phyloP scores from a whole-genome alignment of 2,888 invertebrate species.

The Halictus quadricinctus region DNA sequence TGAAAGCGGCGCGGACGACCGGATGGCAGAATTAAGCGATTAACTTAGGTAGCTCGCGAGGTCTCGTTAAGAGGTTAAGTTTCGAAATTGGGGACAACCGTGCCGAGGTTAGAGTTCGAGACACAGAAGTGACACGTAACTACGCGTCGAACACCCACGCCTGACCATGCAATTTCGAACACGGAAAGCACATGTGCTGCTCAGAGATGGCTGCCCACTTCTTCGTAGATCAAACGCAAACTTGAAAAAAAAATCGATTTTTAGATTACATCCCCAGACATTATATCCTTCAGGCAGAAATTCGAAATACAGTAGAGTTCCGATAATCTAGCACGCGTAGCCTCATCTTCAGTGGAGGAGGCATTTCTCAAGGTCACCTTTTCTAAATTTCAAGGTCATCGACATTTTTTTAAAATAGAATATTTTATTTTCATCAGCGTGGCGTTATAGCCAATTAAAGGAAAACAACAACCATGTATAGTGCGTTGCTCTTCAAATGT shows the following conservation, averaged over 20 bases:
- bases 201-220: neutral
- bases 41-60: conserved; percentile 74
- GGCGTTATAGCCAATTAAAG: no score
- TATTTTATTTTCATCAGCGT: no score
- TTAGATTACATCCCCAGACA: neutral
- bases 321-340: no score
- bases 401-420: no score
- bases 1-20: conserved; percentile 76
- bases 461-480: no score
- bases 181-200: conserved; percentile 34
- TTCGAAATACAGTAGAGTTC: no score
- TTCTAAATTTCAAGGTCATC: no score
- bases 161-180: conserved; percentile 53
- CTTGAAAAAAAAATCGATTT: no score
- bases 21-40: conserved; percentile 77
- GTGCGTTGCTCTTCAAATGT: no score
- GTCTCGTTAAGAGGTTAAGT: conserved; percentile 75
- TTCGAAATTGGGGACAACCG: conserved; percentile 78
- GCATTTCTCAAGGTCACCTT: no score
- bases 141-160: conserved; percentile 57
- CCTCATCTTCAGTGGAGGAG: no score
- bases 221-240: neutral
- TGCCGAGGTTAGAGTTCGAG: conserved; percentile 72
- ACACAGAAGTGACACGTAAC: conserved; percentile 66
- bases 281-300: neutral